Evolutionary conservation across 2,113 vertebrate species (phyloP), one percentile per base, ranked within the genome.

Genomic region (Glaucidium brasilianum): DNA sequence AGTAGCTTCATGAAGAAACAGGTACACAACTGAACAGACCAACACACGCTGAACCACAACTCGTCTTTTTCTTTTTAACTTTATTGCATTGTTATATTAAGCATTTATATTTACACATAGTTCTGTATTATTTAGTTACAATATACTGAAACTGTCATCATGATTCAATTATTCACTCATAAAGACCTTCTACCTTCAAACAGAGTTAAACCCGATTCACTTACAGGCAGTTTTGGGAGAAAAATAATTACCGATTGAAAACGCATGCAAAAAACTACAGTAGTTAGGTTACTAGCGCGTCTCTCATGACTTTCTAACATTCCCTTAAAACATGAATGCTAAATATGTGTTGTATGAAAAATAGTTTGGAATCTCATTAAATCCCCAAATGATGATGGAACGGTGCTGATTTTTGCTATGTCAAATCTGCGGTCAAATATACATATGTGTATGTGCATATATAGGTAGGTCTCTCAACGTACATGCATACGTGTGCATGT

Each of bases 91-190:
- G 74, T 90, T 97, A 92, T 88, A 88, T 95, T 96, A 96, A 92
- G 68, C 90, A 85, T 94, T 96, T 81, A 26, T 96, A 94, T 96
- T 97, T 95, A 96, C 95, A 96, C 9, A 75, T 58, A 94, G 93
- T 49, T 74, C 45, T 95, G 79, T 60, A 85, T 81, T 92, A 79
- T 74, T 97, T 83, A 89, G 72, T 77, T 94, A 93, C 34, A 94
- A 92, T 32, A 87, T 43, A 91, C 22, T 47, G 91, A 90, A 60
- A 74, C 25, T 47, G 27, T 90, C 89, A 87, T 71, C 19, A 56
- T 35, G 59, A 35, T 68, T 77, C 85, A 52, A 58, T 88, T 89
- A 96, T 35, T 94, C 30, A 91, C 47, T 76, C 53, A 76, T 5
- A 85, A 79, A 78, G 76, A 60, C n/a, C 59, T 86, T 80, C 49